Percentiles rank a stretch among this genome's conserved stretches.
These are phyloP conservation scores for Trachelus stipa DNA, from an alignment of 2,888 invertebrate species.

Conservation along the genomic window DNA sequence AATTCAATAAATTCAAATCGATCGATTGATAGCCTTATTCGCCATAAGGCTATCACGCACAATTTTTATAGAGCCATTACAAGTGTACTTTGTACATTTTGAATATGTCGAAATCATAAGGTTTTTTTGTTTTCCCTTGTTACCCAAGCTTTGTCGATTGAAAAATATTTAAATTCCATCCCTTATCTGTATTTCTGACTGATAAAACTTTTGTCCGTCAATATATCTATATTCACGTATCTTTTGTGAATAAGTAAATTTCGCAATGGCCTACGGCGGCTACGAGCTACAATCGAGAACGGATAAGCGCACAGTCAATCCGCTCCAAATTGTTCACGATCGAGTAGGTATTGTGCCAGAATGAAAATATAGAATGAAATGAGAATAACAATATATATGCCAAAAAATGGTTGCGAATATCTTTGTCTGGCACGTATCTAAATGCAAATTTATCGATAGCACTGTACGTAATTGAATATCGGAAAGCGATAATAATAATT, in stretches of 20 bases:
- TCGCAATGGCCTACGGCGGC: not conserved
- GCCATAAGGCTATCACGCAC: no score
- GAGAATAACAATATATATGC: not conserved
- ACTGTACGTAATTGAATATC: not conserved
- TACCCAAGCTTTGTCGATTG: not conserved
- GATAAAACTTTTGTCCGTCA: no score
- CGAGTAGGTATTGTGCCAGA: not conserved
- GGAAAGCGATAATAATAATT: not conserved
- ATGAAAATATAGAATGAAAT: not conserved
- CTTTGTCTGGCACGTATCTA: not conserved
- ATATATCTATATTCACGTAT: not conserved
- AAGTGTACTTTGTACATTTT: not conserved
- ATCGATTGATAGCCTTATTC: no score
- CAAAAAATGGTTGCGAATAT: not conserved
- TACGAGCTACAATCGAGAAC: not conserved
- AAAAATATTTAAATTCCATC: no score
- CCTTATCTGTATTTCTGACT: no score
- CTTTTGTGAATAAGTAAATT: not conserved
- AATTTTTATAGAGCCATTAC: no score
- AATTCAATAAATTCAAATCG: no score
- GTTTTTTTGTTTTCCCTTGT: not conserved
- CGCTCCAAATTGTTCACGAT: not conserved
- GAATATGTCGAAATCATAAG: not conserved
- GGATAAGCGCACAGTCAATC: not conserved
- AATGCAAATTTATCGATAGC: not conserved